Base-by-base conservation (phyloP, 2,888 invertebrate genomes). In the Theretra japonica region DNA sequence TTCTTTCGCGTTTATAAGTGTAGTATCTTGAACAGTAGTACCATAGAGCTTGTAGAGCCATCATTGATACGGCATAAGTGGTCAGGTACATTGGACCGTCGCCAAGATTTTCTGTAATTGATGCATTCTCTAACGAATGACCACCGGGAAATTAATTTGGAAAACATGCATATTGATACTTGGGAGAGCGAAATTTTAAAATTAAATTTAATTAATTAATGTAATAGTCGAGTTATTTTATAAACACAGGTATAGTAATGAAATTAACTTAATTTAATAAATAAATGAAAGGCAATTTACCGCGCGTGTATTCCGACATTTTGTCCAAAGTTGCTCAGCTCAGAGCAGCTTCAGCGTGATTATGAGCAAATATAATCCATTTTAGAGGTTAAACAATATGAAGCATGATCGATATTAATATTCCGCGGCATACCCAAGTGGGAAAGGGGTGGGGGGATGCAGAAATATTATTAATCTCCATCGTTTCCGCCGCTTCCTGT, bases 391-490 rank as follows among this genome's bases (percentile, higher is more conserved):
- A 65, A 23, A 21, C 15, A 15, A 15, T 41, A 15, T 41, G 62
- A 41, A 21, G 17, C 6, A 65, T 53, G n/a, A 65, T 41, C 62
- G 62, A 65, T 65, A 65, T 41, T 21, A 58, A n/a, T 62, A 65
- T 65, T 41, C 41, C 62, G 41, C 41, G 48, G 65, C 65, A 65
- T 65, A 48, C 33, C 41, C 30, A 7, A 21, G n/a, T 5, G 62
- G 23, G 41, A 21, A 65, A 15, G 8, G 41, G 41, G 19, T 17
- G 65, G 65, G 33, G 62, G 33, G 62, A 62, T 48, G 65, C 48
- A 65, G 48, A 48, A 53, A 65, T 62, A 62, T 48, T 23, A 65
- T 65, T 65, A 48, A 65, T 48, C 17, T 23, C 23, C 23, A 17
- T 21, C 41, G 23, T 65, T 48, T 65, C 65, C 48, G 5, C 48